Base-by-base conservation (phyloP, 2,888 invertebrate genomes). In the Orthonevra nobilis region DNA sequence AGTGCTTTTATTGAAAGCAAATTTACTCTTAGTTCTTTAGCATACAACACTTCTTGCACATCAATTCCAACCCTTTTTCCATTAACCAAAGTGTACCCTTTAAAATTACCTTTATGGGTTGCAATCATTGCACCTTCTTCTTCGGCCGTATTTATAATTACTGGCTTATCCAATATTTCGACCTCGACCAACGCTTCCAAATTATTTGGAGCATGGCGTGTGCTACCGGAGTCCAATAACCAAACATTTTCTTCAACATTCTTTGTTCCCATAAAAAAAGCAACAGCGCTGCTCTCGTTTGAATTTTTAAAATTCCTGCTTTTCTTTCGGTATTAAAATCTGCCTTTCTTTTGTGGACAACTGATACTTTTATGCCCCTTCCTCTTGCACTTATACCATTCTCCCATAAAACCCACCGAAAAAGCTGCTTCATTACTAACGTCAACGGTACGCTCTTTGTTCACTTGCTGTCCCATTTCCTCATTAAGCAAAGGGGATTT, bases 401-500 rank as follows among this genome's bases (percentile, higher is more conserved):
- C 32, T 2, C 36, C 72, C 2, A 34, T 12, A 12, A 64, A 42
- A 0, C 32, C 12, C 1, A 26, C 42, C 2, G 64, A 38, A 40
- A 63, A 64, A 14, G 54, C 48, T 10, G 72, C 54, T 19, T 52
- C 70, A 4, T 20, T 12, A 9, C 2, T 36, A 0, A 2, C 2
- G 20, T 0, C 14, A 17, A 4, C 36, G 3, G 14, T 12, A 32
- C 6, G 42, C 36, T 56, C 50, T 32, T 56, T 48, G 9, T 48
- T 30, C 0, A 20, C 32, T 36, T 40, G 44, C 15, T 50, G 44
- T 46, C 66, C 15, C 60, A 60, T 70, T 46, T 66, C 60, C 17
- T 72, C 60, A 46, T 58, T 63, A 28, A 70, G 26, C 17, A 58
- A 56, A 1, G 58, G 34, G 7, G 63, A 70, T 6, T 70, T 77